Conservation (phyloP, 2,888 invertebrate species). For the Idaea biselata region DNA sequence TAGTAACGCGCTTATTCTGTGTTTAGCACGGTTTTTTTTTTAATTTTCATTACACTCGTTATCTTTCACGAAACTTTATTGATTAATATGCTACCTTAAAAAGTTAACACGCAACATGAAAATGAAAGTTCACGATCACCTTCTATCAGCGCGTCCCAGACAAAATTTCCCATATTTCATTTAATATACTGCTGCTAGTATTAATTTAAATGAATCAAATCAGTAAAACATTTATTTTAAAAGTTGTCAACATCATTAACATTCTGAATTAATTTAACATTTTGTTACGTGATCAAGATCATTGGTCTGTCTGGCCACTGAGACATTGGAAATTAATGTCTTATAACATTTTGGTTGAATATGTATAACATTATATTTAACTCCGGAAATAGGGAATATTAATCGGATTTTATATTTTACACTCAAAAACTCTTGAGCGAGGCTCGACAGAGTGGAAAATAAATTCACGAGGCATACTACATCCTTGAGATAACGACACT, state of each 20-base stretch:
- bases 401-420: not conserved
- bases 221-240: not conserved
- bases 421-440: not conserved
- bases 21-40: no score
- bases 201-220: not conserved
- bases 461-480: not conserved
- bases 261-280: not conserved
- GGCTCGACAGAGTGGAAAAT: not conserved
- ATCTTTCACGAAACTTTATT: no score
- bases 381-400: not conserved
- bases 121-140: no score
- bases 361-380: not conserved
- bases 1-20: no score
- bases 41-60: no score
- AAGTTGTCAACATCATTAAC: not conserved
- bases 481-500: not conserved
- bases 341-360: not conserved
- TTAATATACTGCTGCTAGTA: not conserved
- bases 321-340: not conserved
- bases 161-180: no score
- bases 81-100: no score
- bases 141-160: no score
- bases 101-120: no score
- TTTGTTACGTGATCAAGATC: not conserved
- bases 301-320: not conserved